phyloP scores from a whole-genome alignment of 2,888 invertebrate species.

The Noctua pronuba region DNA sequence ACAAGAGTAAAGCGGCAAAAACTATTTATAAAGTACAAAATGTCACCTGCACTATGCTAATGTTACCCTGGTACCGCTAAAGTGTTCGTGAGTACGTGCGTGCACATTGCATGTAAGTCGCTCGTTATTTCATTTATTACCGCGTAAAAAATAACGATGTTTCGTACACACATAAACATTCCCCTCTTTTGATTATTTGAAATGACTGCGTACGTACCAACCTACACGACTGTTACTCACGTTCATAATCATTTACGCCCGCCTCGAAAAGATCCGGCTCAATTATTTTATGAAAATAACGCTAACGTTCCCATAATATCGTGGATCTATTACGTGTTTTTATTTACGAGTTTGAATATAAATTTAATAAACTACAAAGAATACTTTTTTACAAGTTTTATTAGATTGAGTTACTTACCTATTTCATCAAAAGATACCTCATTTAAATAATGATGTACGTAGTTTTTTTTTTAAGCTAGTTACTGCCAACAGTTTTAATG shows the following conservation, averaged over 20 bases:
- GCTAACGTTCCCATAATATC: slow-evolving; percentile 44
- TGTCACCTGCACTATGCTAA: slow-evolving; percentile 68
- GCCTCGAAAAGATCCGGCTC: slow-evolving; percentile 55
- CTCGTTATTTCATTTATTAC: slow-evolving; percentile 73
- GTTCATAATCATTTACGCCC: slow-evolving; percentile 64
- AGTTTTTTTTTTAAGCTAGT: slow-evolving; percentile 21
- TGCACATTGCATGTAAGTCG: slow-evolving; percentile 72
- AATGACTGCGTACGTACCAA: slow-evolving; percentile 62
- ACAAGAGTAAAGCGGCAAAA: slow-evolving; percentile 35
- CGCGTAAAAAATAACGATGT: slow-evolving; percentile 74
- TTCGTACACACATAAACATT: slow-evolving; percentile 68
- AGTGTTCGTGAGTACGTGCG: slow-evolving; percentile 65
- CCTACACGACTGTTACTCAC: slow-evolving; percentile 63
- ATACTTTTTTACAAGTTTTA: slow-evolving; percentile 10
- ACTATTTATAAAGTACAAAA: slow-evolving; percentile 60
- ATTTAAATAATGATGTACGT: not conserved
- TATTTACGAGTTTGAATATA: slow-evolving; percentile 26
- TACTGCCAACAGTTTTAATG: slow-evolving; percentile 25
- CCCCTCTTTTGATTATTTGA: slow-evolving; percentile 71
- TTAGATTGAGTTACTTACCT: slow-evolving; percentile 19
- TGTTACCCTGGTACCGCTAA: slow-evolving; percentile 63
- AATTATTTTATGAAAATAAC: slow-evolving; percentile 64
- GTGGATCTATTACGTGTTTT: slow-evolving; percentile 36
- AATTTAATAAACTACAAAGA: slow-evolving; percentile 23
- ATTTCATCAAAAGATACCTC: not conserved